Percentiles rank a stretch among this genome's conserved stretches.
phyloP scores from a whole-genome alignment of 2,113 vertebrate species.

The Gopherus evgoodei region DNA sequence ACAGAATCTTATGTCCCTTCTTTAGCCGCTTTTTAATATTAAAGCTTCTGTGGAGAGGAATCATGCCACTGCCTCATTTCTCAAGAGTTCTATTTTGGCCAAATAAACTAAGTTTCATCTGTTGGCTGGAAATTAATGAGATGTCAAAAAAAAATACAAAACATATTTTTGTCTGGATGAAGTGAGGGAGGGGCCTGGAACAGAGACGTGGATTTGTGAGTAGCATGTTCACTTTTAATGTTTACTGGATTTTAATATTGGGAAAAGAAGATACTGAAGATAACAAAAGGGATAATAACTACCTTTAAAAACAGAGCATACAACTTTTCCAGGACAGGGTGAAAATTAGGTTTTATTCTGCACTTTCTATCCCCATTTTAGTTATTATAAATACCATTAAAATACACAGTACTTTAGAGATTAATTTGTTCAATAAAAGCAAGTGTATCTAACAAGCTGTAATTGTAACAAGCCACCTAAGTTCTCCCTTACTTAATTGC shows the following conservation, averaged over 20 bases:
- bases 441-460: slow-evolving; percentile 17
- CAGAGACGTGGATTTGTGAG: fast-evolving
- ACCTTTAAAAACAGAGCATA: neutral
- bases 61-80: fast-evolving
- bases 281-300: neutral
- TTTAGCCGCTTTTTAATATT: neutral
- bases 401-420: neutral
- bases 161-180: neutral
- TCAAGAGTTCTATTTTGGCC: fast-evolving
- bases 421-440: slow-evolving; percentile 9
- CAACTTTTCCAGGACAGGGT: neutral
- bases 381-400: neutral
- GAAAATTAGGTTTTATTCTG: neutral
- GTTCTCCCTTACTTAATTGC: neutral
- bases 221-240: fast-evolving
- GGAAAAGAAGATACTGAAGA: neutral
- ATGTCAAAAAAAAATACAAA: neutral
- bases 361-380: neutral
- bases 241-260: neutral
- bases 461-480: neutral
- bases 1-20: neutral
- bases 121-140: neutral
- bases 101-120: neutral
- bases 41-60: neutral
- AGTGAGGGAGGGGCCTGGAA: neutral